Conservation (phyloP, 2,797 vertebrate species). For the Epinephelus malabaricus region DNA sequence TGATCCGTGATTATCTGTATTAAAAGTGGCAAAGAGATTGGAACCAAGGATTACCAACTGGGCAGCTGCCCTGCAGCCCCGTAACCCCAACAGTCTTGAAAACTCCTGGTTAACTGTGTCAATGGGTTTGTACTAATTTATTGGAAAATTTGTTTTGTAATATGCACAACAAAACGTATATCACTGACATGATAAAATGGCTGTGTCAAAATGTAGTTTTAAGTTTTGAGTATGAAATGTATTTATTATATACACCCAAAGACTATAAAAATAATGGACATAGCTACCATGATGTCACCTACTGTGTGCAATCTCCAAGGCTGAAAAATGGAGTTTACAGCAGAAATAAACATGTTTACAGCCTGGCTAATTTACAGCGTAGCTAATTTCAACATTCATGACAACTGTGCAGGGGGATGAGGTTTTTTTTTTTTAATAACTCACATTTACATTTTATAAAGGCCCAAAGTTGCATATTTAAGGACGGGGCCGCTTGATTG, state of each 20-base stretch:
- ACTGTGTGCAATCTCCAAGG: no score
- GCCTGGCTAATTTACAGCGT: no score
- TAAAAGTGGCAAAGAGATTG: constrained; percentile 14
- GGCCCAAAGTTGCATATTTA: no score
- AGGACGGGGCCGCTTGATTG: no score
- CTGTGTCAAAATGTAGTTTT: neutral
- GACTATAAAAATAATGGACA: no score
- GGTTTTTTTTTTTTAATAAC: no score
- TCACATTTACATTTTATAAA: no score
- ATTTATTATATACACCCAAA: neutral
- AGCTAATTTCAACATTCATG: no score
- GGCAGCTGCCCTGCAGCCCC: neutral
- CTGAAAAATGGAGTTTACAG: no score
- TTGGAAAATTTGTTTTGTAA: neutral
- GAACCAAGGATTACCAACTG: neutral
- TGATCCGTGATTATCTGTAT: constrained; percentile 31
- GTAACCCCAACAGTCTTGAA: neutral
- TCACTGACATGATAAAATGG: neutral
- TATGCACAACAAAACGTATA: neutral
- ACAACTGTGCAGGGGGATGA: no score
- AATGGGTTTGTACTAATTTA: neutral
- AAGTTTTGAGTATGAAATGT: neutral
- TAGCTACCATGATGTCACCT: no score
- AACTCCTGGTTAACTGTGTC: neutral
- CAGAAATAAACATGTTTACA: no score